Base-by-base conservation (phyloP, 2,113 vertebrate genomes). In the Rhynchomys soricoides region DNA sequence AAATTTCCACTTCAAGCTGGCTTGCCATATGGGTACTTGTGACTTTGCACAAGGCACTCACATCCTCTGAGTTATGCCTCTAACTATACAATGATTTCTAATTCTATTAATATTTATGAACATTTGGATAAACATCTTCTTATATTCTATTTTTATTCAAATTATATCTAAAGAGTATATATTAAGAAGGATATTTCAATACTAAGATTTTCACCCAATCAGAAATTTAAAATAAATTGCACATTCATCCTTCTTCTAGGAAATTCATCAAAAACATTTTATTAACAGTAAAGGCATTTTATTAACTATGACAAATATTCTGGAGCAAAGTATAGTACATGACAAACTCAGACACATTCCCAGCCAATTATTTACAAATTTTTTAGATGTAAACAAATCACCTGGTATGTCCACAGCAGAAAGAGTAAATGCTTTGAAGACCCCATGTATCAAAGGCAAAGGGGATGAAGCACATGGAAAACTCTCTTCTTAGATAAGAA, bases 151-250 rank as follows among this genome's bases (percentile, higher is more conserved):
- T 89, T 91, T 73, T 77, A 52, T 31, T 88, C 43, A 79, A 29
- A 37, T 73, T 91, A 75, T 22, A 68, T 68, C 2, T 43, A 82
- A 79, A 90, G 6, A 37, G 79, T 66, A 62, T 5, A 22, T 57
- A 3, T 93, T 68, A 15, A 89, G 34, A 13, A 55, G 2, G 17
- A 15, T 21, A 52, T 74, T 16, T 68, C 13, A 90, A 11, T 45
- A 77, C 3, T 12, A 82, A 26, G 29, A 34, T 21, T 19, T 93
- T 91, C 45, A 73, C 5, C 7, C 78, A 40, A 66, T 34, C 83
- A 94, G 55, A 94, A 85, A 13, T 43, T 34, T 50, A 45, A 73
- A 82, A 90, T 52, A 85, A 87, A 94, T 86, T 90, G 9, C 13
- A 75, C 66, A 82, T 40, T 31, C 55, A 89, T 48, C 70, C 7